Evolutionary conservation across 2,797 vertebrate genomes (phyloP), one percentile per base, ranked within the genome.

Genomic region (Enteromius fasciolatus): DNA sequence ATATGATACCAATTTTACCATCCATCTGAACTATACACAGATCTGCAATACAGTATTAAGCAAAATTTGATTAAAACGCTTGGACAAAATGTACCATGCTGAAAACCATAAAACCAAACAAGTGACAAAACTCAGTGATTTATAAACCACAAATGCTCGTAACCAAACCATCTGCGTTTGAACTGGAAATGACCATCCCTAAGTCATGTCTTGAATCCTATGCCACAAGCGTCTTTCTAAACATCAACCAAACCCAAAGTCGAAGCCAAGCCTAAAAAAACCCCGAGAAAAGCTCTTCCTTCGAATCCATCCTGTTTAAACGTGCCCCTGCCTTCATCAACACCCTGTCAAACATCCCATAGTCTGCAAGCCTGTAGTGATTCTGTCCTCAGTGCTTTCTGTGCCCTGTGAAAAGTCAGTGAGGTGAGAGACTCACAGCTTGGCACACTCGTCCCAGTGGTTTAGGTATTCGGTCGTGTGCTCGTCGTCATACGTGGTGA

Each of bases 401-500:
- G 36, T 54, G 50, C 52, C n/a, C 75, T 63, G n/a, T 80, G 46
- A 25, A 66, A 79, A 63, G 66, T 80, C 76, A 80, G 74, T 54
- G 59, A 59, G 44, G 54, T 68, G 59, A 23, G 36, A 81, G 80
- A 78, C n/a, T 93, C 87, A 95, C 78, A 94, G 87, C 78, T 86
- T 91, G 88, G 92, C 94, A 41, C 98, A 98, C 85, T 97, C 96
- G 0, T 94, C 90, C 80, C 96, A 95, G 0, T 99, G 98, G 81
- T 94, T 95, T 64, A 97, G 91, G 90, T 96, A 97, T 88, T 96
- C 96, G 5, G 92, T 92, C 0, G 94, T 82, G 10, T 94, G 93
- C 28, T 93, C 92, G 10, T 97, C 96, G 0, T 90, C 89, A 84
- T 96, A 98, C 64, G 88, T 91, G 85, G 87, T 92, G 76, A 94